Percentiles rank a stretch among this genome's conserved stretches.
phyloP scores from a whole-genome alignment of 2,113 vertebrate genomes.

The Sardina pilchardus region DNA sequence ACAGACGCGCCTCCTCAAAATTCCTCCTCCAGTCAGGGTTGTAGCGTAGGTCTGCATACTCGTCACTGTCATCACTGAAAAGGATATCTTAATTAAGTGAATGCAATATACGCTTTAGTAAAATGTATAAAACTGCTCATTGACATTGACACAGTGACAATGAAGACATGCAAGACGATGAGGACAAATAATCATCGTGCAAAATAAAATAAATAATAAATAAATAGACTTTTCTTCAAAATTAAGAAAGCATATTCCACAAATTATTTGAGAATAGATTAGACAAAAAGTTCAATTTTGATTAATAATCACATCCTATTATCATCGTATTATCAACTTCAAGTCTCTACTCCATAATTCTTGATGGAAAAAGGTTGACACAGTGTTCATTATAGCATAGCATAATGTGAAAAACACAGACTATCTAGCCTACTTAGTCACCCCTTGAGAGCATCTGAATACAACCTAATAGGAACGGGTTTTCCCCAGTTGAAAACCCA shows the following conservation, averaged over 20 bases:
- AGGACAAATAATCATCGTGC: not conserved
- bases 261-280: not conserved
- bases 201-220: not conserved
- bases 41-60: conserved; percentile 71
- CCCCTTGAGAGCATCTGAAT: not conserved
- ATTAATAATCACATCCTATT: not conserved
- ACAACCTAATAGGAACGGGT: not conserved
- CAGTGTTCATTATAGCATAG: not conserved
- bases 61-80: conserved; percentile 48
- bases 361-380: not conserved
- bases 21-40: conserved; percentile 77
- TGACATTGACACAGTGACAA: not conserved
- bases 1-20: conserved; percentile 35
- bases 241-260: not conserved
- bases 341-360: not conserved
- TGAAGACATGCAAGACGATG: not conserved
- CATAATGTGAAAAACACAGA: not conserved
- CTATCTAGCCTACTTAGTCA: not conserved
- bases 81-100: not conserved
- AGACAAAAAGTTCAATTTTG: not conserved
- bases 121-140: no score
- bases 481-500: not conserved
- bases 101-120: not conserved
- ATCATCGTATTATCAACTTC: not conserved
- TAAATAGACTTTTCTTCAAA: not conserved